Evolutionary conservation across 2,888 invertebrate species (phyloP).

Genomic region (Ferrisia virgata): DNA sequence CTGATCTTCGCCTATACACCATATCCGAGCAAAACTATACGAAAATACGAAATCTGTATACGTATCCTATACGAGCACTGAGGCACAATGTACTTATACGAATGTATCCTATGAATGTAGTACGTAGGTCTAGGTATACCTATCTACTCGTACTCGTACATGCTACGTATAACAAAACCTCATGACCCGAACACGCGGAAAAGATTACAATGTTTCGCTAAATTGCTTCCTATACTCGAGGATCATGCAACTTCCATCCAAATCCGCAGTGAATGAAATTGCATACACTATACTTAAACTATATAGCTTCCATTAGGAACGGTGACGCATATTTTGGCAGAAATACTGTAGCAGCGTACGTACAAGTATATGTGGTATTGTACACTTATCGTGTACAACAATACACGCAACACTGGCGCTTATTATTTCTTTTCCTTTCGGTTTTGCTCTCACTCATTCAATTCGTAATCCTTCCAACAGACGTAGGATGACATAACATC

Average conservation of each 20-base stretch:
- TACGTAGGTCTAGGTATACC: not conserved
- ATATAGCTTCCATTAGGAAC: constrained; percentile 3
- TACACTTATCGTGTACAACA: not conserved
- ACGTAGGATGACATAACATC: not conserved
- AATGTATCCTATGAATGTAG: not conserved
- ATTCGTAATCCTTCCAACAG: not conserved
- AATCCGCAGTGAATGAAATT: not conserved
- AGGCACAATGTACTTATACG: not conserved
- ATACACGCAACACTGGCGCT: not conserved
- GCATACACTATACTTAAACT: no score
- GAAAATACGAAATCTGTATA: not conserved
- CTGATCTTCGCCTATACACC: not conserved
- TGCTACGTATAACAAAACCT: not conserved
- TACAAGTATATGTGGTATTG: no score
- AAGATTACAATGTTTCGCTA: constrained; percentile 9
- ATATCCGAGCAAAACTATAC: not conserved
- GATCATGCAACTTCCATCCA: not conserved
- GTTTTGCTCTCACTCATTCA: not conserved
- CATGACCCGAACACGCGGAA: not conserved
- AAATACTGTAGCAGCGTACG: not conserved
- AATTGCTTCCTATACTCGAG: not conserved
- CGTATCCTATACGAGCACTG: not conserved
- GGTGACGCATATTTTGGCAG: not conserved
- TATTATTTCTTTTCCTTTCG: not conserved
- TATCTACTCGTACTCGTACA: no score